phyloP scores from a whole-genome alignment of 2,797 vertebrate species.

The Pangasius djambal region DNA sequence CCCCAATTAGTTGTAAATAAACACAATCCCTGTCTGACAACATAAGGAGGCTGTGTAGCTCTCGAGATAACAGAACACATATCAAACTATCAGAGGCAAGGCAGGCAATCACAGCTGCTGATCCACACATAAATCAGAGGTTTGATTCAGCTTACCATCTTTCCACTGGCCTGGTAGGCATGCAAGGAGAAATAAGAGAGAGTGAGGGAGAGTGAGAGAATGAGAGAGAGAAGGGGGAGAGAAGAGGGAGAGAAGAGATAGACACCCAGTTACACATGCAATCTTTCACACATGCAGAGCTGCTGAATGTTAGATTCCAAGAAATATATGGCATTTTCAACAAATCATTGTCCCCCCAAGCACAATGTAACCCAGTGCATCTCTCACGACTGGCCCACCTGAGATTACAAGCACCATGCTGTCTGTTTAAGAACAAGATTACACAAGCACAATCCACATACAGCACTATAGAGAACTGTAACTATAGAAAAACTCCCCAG shows the following conservation, averaged over 20 bases:
- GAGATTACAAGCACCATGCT: slow-evolving; percentile 64
- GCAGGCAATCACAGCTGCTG: slow-evolving; percentile 49
- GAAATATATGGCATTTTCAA: slow-evolving; percentile 44
- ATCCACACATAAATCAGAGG: slow-evolving; percentile 46
- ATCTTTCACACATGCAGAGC: slow-evolving; percentile 71
- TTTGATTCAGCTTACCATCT: slow-evolving; percentile 91
- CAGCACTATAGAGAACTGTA: slow-evolving; percentile 15
- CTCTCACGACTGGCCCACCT: slow-evolving; percentile 58
- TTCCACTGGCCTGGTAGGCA: slow-evolving; percentile 95
- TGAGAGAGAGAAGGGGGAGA: slow-evolving; percentile 43
- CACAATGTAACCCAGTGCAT: slow-evolving; percentile 60
- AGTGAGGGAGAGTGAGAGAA: slow-evolving; percentile 42
- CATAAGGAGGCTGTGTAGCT: slow-evolving; percentile 31
- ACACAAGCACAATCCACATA: slow-evolving; percentile 32
- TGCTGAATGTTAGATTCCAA: slow-evolving; percentile 66
- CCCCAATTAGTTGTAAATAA: slow-evolving; percentile 24
- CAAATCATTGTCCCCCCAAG: slow-evolving; percentile 63
- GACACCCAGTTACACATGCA: slow-evolving; percentile 80
- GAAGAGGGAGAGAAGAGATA: slow-evolving; percentile 52
- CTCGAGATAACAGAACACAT: slow-evolving; percentile 35
- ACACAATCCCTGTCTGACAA: slow-evolving; percentile 27
- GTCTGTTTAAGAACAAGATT: slow-evolving; percentile 64
- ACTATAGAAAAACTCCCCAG: neutral
- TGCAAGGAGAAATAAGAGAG: slow-evolving; percentile 74
- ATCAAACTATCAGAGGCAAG: slow-evolving; percentile 33